Base-by-base conservation (phyloP, 1,140 invertebrate genomes). In the Thalassaphorura encarpata region DNA sequence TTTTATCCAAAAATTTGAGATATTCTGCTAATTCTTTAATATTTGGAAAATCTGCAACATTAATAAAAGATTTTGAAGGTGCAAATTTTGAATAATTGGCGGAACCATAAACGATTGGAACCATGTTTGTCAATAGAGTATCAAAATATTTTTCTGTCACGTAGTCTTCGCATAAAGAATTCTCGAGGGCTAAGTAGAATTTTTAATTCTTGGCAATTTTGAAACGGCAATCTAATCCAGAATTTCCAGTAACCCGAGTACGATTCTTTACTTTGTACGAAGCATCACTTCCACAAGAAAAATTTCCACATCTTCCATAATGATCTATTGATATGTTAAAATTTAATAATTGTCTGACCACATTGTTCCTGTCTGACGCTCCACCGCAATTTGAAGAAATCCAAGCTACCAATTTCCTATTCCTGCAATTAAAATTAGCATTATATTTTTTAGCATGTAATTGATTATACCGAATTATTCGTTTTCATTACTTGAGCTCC, bases 71-170 rank as follows among this genome's bases (percentile, higher is more conserved):
- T 54, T 72, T 66, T 0, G 78, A 76, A 0, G 85, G 85, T 15
- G 85, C 73, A 13, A 78, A 58, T 61, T 61, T 70, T 18, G 69
- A 67, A 69, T 76, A 82, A 68, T 77, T 75, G 5, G 64, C 64
- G 0, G 77, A 70, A 1, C 85, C 84, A 72, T 83, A 77, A 19
- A 86, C 78, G 28, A 88, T 72, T 0, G 85, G 84, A 16, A 87
- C 77, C 0, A 83, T 74, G 24, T 66, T 47, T 21, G 58, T 54
- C 2, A 56, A 36, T n/a, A 71, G 46, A 6, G 67, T 41, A 28
- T 61, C 58, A 61, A 65, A 70, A 42, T 70, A 67, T 54, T 71
- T 72, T 45, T 72, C 71, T 0, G 71, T 72, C 13, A 72, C 56
- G 62, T 73, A 73, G 56, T 73, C 71, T 11, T 61, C 52, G 36